phyloP scores from a whole-genome alignment of 2,888 invertebrate genomes.

The Phyllotreta cruciferae region DNA sequence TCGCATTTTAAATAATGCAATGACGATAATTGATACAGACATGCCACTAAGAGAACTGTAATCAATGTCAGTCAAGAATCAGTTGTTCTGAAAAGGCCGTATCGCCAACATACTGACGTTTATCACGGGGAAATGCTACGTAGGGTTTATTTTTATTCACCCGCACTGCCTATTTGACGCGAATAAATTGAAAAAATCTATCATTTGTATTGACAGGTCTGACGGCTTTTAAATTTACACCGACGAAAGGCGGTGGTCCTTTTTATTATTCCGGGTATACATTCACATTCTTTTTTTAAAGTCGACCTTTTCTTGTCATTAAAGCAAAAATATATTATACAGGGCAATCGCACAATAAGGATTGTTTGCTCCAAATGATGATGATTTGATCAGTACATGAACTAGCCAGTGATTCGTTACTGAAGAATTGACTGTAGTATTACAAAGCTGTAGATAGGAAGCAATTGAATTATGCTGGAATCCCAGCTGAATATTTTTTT shows the following conservation, averaged over 20 bases:
- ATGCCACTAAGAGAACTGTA: conserved; percentile 44
- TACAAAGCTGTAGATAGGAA: too few species aligned
- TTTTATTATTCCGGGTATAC: conserved; percentile 18
- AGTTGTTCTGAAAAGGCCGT: conserved; percentile 35
- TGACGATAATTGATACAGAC: conserved; percentile 46
- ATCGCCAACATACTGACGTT: conserved; percentile 47
- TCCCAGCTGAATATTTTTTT: conserved; percentile 9
- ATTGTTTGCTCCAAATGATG: too few species aligned
- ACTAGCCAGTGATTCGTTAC: too few species aligned
- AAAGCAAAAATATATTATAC: too few species aligned
- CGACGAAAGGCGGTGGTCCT: conserved; percentile 20
- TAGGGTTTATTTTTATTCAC: conserved; percentile 45
- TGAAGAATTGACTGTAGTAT: too few species aligned
- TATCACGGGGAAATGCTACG: conserved; percentile 44
- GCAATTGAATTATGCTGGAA: too few species aligned
- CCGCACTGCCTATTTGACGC: conserved; percentile 36
- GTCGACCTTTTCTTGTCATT: background rate
- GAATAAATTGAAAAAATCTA: conserved; percentile 45
- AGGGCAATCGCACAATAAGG: too few species aligned
- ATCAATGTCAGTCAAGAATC: conserved; percentile 52
- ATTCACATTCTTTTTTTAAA: conserved; percentile 5
- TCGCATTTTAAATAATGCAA: conserved; percentile 24
- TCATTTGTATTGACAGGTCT: conserved; percentile 42
- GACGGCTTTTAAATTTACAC: conserved; percentile 29
- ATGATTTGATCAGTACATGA: too few species aligned